Evolutionary conservation across 2,888 invertebrate species (phyloP), one percentile per base, ranked within the genome.

Genomic region (Dusona sp.): DNA sequence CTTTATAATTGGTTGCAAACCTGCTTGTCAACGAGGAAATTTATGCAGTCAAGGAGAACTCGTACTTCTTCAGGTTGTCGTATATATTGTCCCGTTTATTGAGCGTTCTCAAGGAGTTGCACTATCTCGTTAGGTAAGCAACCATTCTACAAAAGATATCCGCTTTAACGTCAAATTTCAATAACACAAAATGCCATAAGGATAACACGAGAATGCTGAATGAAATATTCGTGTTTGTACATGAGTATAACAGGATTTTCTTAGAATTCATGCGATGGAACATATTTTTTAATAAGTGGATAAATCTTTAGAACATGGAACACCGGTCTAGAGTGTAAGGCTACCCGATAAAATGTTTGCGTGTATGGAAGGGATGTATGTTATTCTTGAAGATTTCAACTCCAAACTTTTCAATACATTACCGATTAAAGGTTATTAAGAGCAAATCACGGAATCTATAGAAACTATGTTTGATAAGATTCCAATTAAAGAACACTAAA

Each of bases 21-120:
- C 57, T 57, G 33, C 33, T 74, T 73, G 36, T 65, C 38, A 13
- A 73, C 36, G 19, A 45, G 16, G 25, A 54, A 70, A 70, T 33
- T 72, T 19, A 13, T 65, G 38, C 19, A 78, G 51, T 67, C 9
- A 29, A n/a, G n/a, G 11, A 8, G 48, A 8, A 61, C 22, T 51
- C 16, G 29, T 33, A 22, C 33, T 45, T 6, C 33, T 9, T 25
- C 36, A 29, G 13, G 38, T 13, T n/a, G 16, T 16, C 6, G 65
- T 36, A 90, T 90, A 84, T 88, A 89, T 91, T 92, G 90, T 92
- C n/a, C 92, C 91, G 89, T 90, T 88, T 88, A 89, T 91, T 92
- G 90, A 91, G 38, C 92, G 90, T 89, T 90, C 88, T 90, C 83
- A 89, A 91, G 91, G 88, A 91, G 90, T 91, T 88, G 90, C 88